A percentile compares a stretch with the other conserved stretches of the same genome.
Evolutionary conservation across 2,888 invertebrate genomes (phyloP).

Genomic region (Mythimna loreyi): DNA sequence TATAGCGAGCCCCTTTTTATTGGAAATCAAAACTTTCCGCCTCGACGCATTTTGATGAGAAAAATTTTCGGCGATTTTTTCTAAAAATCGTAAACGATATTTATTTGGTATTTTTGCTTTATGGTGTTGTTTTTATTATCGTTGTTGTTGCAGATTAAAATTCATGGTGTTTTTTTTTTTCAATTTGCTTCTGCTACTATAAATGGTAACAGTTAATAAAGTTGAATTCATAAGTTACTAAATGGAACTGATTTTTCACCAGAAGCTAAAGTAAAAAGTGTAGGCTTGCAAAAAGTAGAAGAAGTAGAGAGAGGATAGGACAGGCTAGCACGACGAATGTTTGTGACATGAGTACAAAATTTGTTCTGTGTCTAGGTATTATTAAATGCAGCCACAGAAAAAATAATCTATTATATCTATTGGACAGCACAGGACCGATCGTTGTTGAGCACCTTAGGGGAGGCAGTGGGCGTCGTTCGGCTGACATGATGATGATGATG

Average conservation of each 20-base stretch:
- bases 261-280: too few relatives aligned
- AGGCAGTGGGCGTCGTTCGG: too few relatives aligned
- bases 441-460: too few relatives aligned
- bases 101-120: constrained; percentile 39
- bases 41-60: constrained; percentile 59
- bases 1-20: constrained; percentile 64
- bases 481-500: too few relatives aligned
- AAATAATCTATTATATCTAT: too few relatives aligned
- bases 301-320: too few relatives aligned
- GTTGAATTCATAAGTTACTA: neutral
- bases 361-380: too few relatives aligned
- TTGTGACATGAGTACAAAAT: too few relatives aligned
- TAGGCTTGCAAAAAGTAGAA: too few relatives aligned
- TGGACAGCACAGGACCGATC: too few relatives aligned
- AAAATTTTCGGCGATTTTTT: constrained; percentile 44
- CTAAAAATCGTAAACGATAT: constrained; percentile 50
- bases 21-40: constrained; percentile 66
- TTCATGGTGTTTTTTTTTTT: constrained; percentile 24
- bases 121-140: constrained; percentile 38
- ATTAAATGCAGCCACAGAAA: too few relatives aligned
- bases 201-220: neutral
- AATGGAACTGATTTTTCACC: neutral
- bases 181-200: neutral
- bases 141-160: constrained; percentile 47
- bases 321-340: too few relatives aligned